Percentiles rank a stretch among this genome's conserved stretches.
Conservation (phyloP, 2,113 vertebrate genomes). For the Heterocephalus glaber region DNA sequence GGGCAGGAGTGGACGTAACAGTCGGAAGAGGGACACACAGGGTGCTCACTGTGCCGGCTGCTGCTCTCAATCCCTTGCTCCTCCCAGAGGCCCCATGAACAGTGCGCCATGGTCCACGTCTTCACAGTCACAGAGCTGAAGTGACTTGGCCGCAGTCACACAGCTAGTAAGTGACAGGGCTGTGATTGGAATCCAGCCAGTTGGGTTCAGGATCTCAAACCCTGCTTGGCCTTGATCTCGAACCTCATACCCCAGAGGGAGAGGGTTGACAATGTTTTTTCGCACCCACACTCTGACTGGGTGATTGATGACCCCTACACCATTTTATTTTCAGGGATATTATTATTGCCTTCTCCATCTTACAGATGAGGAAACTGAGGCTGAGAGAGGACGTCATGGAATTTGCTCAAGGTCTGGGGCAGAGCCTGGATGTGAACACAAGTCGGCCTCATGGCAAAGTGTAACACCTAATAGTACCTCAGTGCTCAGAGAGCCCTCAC, state of each 20-base stretch:
- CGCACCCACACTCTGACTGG: neutral
- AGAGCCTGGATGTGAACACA: neutral
- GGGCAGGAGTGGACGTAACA: neutral
- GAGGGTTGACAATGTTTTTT: neutral
- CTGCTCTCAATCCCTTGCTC: neutral
- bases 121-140: neutral
- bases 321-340: neutral
- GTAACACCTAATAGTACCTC: neutral
- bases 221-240: neutral
- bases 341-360: neutral
- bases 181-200: neutral
- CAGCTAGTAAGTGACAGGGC: neutral
- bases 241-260: neutral
- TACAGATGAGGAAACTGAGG: neutral
- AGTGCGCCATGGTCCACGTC: fast-evolving
- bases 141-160: neutral
- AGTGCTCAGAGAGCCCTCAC: neutral
- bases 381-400: neutral
- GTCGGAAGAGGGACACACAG: fast-evolving
- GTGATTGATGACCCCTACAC: neutral
- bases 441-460: neutral
- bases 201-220: neutral
- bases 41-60: neutral
- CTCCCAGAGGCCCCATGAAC: neutral
- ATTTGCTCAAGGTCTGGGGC: neutral